phyloP scores from a whole-genome alignment of 2,797 vertebrate species.

The Danio kyathit region DNA sequence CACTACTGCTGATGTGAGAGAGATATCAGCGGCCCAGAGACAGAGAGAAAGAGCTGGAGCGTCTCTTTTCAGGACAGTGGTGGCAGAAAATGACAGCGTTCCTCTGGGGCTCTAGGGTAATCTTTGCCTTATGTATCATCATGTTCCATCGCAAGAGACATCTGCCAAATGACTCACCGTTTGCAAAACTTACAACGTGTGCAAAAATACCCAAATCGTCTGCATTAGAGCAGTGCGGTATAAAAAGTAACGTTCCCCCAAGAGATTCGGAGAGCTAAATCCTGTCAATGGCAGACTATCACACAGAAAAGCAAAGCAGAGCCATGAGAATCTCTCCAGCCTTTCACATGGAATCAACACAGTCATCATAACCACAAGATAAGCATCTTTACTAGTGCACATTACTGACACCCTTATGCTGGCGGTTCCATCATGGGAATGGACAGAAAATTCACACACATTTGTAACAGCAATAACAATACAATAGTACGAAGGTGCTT shows the following conservation, averaged over 20 bases:
- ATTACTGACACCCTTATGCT: slow-evolving; percentile 80
- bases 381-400: slow-evolving; percentile 83
- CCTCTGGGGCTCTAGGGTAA: slow-evolving; percentile 54
- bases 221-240: slow-evolving; percentile 40
- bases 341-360: slow-evolving; percentile 33
- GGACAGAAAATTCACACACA: slow-evolving; percentile 58
- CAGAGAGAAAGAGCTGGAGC: slow-evolving; percentile 47
- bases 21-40: slow-evolving; percentile 56
- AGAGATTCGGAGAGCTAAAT: slow-evolving; percentile 31
- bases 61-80: slow-evolving; percentile 52
- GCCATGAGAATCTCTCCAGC: slow-evolving; percentile 31
- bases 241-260: slow-evolving; percentile 40
- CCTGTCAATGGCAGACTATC: slow-evolving; percentile 29
- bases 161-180: slow-evolving; percentile 51
- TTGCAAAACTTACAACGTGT: slow-evolving; percentile 48
- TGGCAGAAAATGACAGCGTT: slow-evolving; percentile 50
- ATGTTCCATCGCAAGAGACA: slow-evolving; percentile 51
- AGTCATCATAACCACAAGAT: slow-evolving; percentile 70
- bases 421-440: slow-evolving; percentile 85
- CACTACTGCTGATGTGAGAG: slow-evolving; percentile 66
- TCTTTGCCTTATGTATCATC: slow-evolving; percentile 62
- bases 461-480: slow-evolving; percentile 24
- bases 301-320: slow-evolving; percentile 13
- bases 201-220: slow-evolving; percentile 48
- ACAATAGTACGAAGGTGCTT: slow-evolving; percentile 9